A percentile compares a stretch with the other conserved stretches of the same genome.
These are phyloP conservation scores for Himalopsyche tibetana DNA, from an alignment of 2,888 invertebrate species.

Conservation along the genomic window DNA sequence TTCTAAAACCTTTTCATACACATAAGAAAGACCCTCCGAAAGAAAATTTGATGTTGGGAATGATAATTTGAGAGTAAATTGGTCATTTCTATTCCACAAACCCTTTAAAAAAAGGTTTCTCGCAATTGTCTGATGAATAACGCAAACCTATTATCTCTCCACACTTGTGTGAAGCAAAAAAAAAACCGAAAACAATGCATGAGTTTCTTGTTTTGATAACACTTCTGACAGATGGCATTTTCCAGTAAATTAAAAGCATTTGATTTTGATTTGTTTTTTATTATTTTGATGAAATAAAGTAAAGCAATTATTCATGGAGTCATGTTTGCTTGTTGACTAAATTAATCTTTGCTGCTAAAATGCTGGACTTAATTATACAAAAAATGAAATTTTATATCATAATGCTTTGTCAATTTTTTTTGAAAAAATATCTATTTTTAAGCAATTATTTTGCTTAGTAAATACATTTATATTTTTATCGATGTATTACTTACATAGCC, in stretches of 20 bases:
- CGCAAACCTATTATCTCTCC: constrained; percentile 33
- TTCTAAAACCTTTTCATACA: not conserved
- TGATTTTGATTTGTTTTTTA: too few species aligned
- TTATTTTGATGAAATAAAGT: too few species aligned
- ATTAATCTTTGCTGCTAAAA: too few species aligned
- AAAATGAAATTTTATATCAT: too few species aligned
- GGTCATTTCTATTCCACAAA: constrained; percentile 20
- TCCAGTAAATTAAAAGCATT: not conserved
- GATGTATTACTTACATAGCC: too few species aligned
- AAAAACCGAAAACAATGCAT: constrained; percentile 5
- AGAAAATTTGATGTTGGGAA: not conserved
- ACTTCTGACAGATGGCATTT: constrained; percentile 26
- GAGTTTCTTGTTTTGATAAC: constrained; percentile 34
- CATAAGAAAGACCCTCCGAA: not conserved
- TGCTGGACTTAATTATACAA: too few species aligned
- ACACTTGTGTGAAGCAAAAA: not conserved
- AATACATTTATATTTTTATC: too few species aligned
- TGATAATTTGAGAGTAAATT: constrained; percentile 13
- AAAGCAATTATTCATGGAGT: too few species aligned
- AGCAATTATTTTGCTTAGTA: too few species aligned
- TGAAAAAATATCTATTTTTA: too few species aligned
- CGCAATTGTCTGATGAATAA: constrained; percentile 33
- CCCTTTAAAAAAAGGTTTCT: constrained; percentile 18
- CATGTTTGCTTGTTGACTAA: too few species aligned
- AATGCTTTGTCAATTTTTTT: too few species aligned